These are phyloP conservation scores for Heliocidaris erythrogramma DNA, from an alignment of 35 echinoderm and acorn worm species.

Conservation along the genomic window DNA sequence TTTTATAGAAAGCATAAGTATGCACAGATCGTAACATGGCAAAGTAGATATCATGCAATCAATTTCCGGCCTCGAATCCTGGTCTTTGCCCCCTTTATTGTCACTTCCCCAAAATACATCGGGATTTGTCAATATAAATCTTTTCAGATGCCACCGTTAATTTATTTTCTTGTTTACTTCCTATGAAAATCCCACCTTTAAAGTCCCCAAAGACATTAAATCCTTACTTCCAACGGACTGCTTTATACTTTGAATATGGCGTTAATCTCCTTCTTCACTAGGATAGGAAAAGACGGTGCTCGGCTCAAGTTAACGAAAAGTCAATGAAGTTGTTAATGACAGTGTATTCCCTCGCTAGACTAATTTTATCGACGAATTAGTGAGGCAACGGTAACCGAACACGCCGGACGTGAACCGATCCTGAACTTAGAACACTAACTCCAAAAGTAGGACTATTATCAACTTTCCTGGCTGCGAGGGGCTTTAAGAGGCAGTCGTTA, in stretches of 20 bases:
- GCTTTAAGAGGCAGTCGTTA: neutral
- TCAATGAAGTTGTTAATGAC: neutral
- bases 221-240: neutral
- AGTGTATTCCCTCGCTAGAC: slow-evolving; percentile 7
- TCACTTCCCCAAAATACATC: neutral
- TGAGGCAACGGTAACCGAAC: neutral
- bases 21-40: neutral
- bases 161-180: neutral
- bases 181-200: neutral
- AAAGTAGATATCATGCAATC: neutral
- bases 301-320: neutral
- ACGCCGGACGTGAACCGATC: slow-evolving; percentile 6
- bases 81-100: neutral
- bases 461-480: neutral
- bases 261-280: neutral
- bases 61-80: neutral
- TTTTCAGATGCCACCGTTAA: neutral
- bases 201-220: neutral
- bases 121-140: neutral
- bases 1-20: neutral
- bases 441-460: neutral
- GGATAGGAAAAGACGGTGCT: neutral
- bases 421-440: neutral
- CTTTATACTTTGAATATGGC: neutral
- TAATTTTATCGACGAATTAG: slow-evolving; percentile 5